These are phyloP conservation scores for Trachemys scripta DNA, from an alignment of 2,113 vertebrate species.

Conservation along the genomic window DNA sequence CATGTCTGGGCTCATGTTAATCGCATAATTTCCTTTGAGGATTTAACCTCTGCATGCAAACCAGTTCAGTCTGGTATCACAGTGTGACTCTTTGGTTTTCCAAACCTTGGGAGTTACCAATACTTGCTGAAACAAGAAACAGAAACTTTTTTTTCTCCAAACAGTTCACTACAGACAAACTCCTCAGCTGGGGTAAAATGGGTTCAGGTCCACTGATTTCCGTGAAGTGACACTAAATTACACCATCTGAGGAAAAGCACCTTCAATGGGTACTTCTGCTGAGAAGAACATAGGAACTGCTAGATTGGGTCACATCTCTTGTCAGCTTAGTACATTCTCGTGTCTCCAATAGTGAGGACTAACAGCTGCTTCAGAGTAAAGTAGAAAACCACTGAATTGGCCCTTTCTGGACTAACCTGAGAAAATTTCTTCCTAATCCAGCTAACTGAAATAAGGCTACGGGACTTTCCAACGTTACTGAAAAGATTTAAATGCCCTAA, in stretches of 20 bases:
- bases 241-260: background rate
- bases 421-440: background rate
- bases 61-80: background rate
- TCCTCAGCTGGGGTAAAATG: background rate
- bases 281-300: background rate
- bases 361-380: background rate
- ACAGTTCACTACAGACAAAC: too few relatives aligned
- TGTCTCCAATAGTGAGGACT: background rate
- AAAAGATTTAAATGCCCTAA: background rate
- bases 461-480: background rate
- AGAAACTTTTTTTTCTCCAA: background rate
- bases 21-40: background rate
- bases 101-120: background rate
- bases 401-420: background rate
- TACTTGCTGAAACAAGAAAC: background rate
- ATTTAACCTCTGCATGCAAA: background rate
- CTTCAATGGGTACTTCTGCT: background rate
- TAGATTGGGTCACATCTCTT: background rate
- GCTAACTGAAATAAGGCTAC: background rate
- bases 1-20: background rate
- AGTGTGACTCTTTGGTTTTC: background rate
- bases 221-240: background rate
- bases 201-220: background rate
- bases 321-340: rapidly evolving
- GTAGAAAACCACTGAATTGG: background rate